These are phyloP conservation scores for Pachypsylla venusta DNA, from an alignment of 1,140 invertebrate genomes.

Conservation along the genomic window DNA sequence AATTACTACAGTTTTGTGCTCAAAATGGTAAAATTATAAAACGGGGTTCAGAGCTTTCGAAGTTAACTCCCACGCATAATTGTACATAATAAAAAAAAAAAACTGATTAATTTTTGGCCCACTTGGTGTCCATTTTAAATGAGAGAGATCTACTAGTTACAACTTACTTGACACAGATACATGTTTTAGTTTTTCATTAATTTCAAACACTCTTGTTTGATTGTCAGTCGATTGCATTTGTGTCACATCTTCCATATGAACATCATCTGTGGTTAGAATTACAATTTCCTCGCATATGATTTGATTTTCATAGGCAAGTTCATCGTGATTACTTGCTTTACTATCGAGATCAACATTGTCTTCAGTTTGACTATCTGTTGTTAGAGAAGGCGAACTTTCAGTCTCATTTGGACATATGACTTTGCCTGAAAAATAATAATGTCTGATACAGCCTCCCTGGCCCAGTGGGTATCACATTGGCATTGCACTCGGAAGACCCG, in stretches of 20 bases:
- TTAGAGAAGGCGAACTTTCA: not conserved
- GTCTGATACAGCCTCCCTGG: too few relatives aligned
- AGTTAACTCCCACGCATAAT: too few relatives aligned
- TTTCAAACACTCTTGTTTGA: not conserved
- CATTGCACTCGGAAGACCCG: too few relatives aligned
- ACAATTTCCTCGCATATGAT: not conserved
- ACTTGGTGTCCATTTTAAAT: too few relatives aligned
- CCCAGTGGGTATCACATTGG: too few relatives aligned
- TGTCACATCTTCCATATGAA: not conserved
- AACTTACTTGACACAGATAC: constrained; percentile 2
- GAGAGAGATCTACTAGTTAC: too few relatives aligned
- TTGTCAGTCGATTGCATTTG: not conserved
- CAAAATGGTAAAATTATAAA: too few relatives aligned
- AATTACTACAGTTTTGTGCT: too few relatives aligned
- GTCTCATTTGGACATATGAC: not conserved
- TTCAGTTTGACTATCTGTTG: constrained; percentile 1
- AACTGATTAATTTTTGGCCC: too few relatives aligned
- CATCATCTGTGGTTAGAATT: not conserved
- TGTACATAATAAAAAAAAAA: too few relatives aligned
- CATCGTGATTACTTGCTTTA: not conserved
- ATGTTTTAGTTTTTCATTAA: not conserved
- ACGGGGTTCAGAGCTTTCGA: too few relatives aligned
- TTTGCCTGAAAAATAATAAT: not conserved
- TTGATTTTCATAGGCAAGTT: not conserved
- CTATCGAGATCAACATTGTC: not conserved